Base-by-base conservation (phyloP, 2,888 invertebrate species). In the Venusia cambrica region DNA sequence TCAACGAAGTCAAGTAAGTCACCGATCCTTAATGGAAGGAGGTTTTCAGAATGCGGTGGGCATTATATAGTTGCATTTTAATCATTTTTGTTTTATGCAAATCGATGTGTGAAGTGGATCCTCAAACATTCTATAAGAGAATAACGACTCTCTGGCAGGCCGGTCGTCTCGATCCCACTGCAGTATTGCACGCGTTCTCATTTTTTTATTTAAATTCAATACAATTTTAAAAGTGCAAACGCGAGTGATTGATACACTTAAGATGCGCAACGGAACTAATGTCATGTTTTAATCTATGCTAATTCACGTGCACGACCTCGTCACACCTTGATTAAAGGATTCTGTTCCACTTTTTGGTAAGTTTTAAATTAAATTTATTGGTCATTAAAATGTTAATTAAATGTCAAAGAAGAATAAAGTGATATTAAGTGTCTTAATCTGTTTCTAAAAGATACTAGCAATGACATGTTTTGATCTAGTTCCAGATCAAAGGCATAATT, bases 371-470 rank as follows among this genome's bases (percentile, higher is more conserved):
- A 67, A 74, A 79, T 83, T 80, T 79, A 79, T 83, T 69, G 65
- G 62, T 58, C 54, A 67, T 77, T 61, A 76, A 81, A 80, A 84
- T 81, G 79, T 71, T 74, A 84, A 83, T 80, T 52, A 71, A 73
- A 67, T 74, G 72, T 75, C 73, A 78, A 70, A 72, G 66, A 67
- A 70, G 67, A 73, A 69, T 71, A 56, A 59, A 61, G 64, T 61
- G 62, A 58, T 52, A 68, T 69, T 70, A 68, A 72, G 57, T 56
- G 64, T 69, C 64, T 71, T 57, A 62, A 57, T 65, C 54, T 65
- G 57, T 65, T 71, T 66, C 67, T 65, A 50, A 51, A 60, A 62
- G 32, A 33, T 41, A 29, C 22, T 26, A 28, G 18, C 25, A 32
- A 18, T 31, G 30, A 41, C 20, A 12, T 26, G 38, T 38, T 30